Percentiles rank a stretch among this genome's conserved stretches.
These are phyloP conservation scores for Dasysyrphus tricinctus DNA, from an alignment of 2,888 invertebrate genomes.

Conservation along the genomic window DNA sequence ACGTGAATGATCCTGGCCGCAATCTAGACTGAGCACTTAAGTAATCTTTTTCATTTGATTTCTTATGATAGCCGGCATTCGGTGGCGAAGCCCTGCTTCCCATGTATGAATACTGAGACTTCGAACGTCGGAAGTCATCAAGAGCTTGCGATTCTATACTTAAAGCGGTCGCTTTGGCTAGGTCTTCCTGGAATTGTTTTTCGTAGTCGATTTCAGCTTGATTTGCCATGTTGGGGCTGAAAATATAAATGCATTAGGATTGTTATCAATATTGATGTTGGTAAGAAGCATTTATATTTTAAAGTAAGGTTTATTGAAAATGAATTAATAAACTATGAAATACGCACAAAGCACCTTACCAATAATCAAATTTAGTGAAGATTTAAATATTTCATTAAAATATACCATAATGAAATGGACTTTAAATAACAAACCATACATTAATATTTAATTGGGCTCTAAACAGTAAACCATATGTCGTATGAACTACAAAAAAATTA, in stretches of 20 bases:
- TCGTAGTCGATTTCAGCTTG: constrained; percentile 87
- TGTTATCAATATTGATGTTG: neutral
- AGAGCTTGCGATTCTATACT: constrained; percentile 94
- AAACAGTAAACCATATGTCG: too few species aligned
- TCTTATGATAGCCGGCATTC: constrained; percentile 32
- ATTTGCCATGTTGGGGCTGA: constrained; percentile 80
- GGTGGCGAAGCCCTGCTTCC: constrained; percentile 39
- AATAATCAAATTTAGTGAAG: too few species aligned
- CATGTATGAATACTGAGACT: constrained; percentile 78
- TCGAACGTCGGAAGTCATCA: constrained; percentile 91
- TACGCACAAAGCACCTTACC: too few species aligned
- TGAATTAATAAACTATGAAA: too few species aligned
- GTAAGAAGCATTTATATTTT: neutral
- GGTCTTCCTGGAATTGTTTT: constrained; percentile 92
- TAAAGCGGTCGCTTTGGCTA: constrained; percentile 94
- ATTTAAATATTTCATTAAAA: too few species aligned
- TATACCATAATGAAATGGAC: too few species aligned
- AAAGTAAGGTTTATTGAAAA: too few species aligned
- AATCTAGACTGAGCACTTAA: constrained; percentile 81
- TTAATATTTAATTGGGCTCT: too few species aligned
- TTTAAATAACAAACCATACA: too few species aligned
- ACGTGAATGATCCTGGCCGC: constrained; percentile 85
- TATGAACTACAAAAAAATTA: too few species aligned
- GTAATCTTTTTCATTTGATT: constrained; percentile 41
- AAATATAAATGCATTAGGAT: constrained; percentile 8